phyloP scores from a whole-genome alignment of 2,888 invertebrate genomes.

The Erebia aethiops region DNA sequence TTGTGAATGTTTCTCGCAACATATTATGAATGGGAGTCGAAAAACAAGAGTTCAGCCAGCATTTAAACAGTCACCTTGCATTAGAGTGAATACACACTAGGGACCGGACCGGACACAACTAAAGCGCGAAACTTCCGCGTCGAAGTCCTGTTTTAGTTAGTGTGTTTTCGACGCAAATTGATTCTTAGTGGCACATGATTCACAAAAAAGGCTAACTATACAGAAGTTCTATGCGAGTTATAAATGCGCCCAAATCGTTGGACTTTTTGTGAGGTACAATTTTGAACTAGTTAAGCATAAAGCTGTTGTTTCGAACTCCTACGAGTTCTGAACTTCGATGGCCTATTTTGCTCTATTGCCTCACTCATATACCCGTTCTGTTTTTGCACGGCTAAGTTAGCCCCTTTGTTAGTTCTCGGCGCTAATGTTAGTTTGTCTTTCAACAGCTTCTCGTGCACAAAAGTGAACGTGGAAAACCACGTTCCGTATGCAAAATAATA shows the following conservation, averaged over 20 bases:
- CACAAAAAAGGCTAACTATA: neutral
- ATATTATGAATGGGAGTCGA: too few relatives aligned
- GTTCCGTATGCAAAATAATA: conserved; percentile 8
- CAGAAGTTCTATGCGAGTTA: neutral
- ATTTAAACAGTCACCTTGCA: too few relatives aligned
- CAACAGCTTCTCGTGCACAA: neutral
- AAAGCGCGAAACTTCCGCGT: too few relatives aligned
- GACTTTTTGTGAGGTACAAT: neutral
- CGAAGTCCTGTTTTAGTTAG: too few relatives aligned
- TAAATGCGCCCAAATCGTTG: neutral
- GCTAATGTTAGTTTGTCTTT: conserved; percentile 8
- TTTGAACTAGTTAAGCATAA: neutral
- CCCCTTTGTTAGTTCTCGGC: neutral
- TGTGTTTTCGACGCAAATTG: too few relatives aligned
- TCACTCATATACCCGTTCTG: neutral
- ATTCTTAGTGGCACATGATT: neutral
- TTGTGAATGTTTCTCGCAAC: too few relatives aligned
- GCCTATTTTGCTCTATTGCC: conserved; percentile 7
- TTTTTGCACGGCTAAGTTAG: conserved; percentile 11
- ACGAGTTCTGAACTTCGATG: conserved; percentile 7
- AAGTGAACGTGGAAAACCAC: too few relatives aligned
- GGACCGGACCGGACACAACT: too few relatives aligned
- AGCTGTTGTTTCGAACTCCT: conserved; percentile 8
- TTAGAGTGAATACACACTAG: too few relatives aligned
- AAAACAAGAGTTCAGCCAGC: too few relatives aligned